Evolutionary conservation across 1,140 invertebrate genomes (phyloP).

Genomic region (Anagrus nilaparvatae): DNA sequence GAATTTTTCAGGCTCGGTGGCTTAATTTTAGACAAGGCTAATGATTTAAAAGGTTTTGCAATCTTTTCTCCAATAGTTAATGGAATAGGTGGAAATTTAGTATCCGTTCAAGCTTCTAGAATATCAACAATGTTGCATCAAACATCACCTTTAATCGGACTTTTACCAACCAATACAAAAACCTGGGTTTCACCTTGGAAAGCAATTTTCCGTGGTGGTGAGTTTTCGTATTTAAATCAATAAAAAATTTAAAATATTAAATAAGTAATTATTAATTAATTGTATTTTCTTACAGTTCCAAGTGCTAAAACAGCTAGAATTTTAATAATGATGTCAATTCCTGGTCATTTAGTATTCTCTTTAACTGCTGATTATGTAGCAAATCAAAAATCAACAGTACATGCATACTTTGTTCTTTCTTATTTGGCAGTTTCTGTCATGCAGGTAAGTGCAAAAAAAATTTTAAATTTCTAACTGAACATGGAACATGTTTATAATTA

Average conservation of each 20-base stretch:
- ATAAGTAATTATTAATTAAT: not conserved
- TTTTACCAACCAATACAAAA: constrained; percentile 61
- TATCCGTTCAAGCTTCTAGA: constrained; percentile 91
- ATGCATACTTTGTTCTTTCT: constrained; percentile 49
- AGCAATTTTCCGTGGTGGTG: constrained; percentile 74
- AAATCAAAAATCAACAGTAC: constrained; percentile 46
- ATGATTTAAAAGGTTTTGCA: constrained; percentile 69
- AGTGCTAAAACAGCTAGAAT: constrained; percentile 76
- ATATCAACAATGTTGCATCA: constrained; percentile 88
- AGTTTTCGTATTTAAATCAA: not conserved
- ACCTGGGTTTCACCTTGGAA: constrained; percentile 69
- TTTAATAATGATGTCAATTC: constrained; percentile 73
- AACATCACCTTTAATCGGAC: constrained; percentile 64
- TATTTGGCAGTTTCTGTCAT: constrained; percentile 58
- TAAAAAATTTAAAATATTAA: not conserved
- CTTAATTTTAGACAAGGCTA: constrained; percentile 67
- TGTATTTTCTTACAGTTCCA: constrained; percentile 44
- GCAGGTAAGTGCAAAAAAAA: constrained; percentile 42
- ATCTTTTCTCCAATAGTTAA: constrained; percentile 90
- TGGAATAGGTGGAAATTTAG: constrained; percentile 93
- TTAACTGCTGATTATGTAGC: constrained; percentile 67
- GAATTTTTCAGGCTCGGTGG: constrained; percentile 65
- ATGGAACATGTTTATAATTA: not conserved
- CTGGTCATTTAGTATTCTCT: constrained; percentile 88
- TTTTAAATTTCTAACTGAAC: not conserved